These are phyloP conservation scores for Thumatha senex DNA, from an alignment of 2,888 invertebrate species.

Conservation along the genomic window DNA sequence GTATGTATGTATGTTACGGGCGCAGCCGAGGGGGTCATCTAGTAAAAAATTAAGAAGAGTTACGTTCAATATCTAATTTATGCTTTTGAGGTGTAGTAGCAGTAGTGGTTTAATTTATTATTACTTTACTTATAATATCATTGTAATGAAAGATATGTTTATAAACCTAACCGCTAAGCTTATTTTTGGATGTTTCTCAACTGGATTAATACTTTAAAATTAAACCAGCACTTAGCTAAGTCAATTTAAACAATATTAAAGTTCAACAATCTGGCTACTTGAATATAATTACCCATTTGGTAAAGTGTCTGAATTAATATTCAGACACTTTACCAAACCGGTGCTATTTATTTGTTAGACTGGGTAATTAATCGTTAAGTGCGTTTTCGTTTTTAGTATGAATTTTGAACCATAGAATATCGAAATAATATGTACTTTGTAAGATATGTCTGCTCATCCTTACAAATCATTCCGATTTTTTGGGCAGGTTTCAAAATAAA, in stretches of 20 bases:
- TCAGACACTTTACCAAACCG: conserved; percentile 8
- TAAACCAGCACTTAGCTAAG: background rate
- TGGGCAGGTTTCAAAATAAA: no score
- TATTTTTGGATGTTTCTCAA: no score
- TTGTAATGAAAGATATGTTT: no score
- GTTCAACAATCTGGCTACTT: conserved; percentile 11
- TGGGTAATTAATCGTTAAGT: conserved; percentile 18
- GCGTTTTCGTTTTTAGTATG: conserved; percentile 7
- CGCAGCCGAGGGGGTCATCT: no score
- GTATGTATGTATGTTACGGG: no score
- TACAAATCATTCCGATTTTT: no score
- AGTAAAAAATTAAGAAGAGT: no score
- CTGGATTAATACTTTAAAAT: background rate
- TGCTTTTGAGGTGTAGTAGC: background rate
- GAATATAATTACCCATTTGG: conserved; percentile 16
- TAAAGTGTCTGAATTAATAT: no score
- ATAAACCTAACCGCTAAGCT: no score
- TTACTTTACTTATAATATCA: no score
- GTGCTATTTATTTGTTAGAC: conserved; percentile 21
- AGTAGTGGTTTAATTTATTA: no score
- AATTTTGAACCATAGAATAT: conserved; percentile 17
- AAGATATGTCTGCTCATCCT: no score
- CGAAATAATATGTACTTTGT: conserved; percentile 11
- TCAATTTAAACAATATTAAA: conserved; percentile 19
- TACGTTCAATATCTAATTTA: background rate